Evolutionary conservation across 2,797 vertebrate genomes (phyloP).

Genomic region (Alcedo atthis): DNA sequence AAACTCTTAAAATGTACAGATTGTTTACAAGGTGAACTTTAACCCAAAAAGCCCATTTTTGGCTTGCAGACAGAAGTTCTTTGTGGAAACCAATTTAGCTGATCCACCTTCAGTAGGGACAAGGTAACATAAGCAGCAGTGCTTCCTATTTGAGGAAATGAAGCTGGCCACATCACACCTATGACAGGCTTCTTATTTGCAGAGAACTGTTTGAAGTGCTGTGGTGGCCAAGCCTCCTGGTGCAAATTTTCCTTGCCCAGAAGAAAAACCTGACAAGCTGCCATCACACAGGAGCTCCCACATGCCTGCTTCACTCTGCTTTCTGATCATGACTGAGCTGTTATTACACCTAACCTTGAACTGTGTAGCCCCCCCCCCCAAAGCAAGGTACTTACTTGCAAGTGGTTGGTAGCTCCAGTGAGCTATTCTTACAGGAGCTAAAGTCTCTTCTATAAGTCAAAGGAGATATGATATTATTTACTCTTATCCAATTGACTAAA

Average conservation of each 20-base stretch:
- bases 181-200: background rate
- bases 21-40: constrained; percentile 43
- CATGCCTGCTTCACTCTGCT: background rate
- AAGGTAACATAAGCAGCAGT: background rate
- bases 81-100: constrained; percentile 1
- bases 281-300: background rate
- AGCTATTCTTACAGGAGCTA: background rate
- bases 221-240: background rate
- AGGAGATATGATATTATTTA: background rate
- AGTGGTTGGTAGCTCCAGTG: background rate
- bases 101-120: background rate
- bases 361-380: background rate
- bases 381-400: background rate
- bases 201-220: background rate
- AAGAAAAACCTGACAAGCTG: background rate
- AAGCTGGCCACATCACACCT: background rate
- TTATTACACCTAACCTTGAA: background rate
- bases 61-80: background rate
- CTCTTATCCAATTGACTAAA: background rate
- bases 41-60: background rate
- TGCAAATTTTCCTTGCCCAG: background rate
- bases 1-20: background rate
- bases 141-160: background rate
- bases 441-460: background rate
- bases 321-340: background rate